These are phyloP conservation scores for Notiomystis cincta DNA, from an alignment of 2,113 vertebrate species.

Conservation along the genomic window DNA sequence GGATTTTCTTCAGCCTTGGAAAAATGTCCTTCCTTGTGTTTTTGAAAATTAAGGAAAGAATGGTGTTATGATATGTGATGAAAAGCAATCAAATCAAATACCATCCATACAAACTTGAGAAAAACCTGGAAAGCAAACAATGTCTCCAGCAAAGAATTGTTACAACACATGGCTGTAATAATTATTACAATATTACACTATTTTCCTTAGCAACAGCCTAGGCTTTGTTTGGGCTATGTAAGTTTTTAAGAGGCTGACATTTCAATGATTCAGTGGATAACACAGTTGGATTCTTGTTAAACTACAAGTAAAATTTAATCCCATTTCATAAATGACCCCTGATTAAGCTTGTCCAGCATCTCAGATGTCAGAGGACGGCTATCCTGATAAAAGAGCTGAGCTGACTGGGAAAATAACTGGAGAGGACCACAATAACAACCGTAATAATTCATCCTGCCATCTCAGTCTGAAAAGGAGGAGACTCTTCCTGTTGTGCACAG, in stretches of 20 bases:
- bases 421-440: background rate
- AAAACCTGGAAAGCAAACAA: slow-evolving; percentile 52
- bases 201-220: slow-evolving; percentile 63
- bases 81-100: slow-evolving; percentile 31
- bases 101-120: slow-evolving; percentile 26
- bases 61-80: background rate
- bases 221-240: slow-evolving; percentile 54
- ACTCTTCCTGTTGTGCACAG: background rate
- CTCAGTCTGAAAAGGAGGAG: background rate
- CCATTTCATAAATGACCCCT: slow-evolving; percentile 41
- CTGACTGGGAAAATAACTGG: background rate
- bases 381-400: background rate
- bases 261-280: slow-evolving; percentile 28
- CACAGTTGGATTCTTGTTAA: slow-evolving; percentile 22
- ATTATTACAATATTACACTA: slow-evolving; percentile 24
- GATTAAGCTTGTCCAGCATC: slow-evolving; percentile 8
- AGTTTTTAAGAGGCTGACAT: slow-evolving; percentile 52
- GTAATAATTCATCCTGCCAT: background rate
- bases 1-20: slow-evolving; percentile 21
- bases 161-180: background rate
- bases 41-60: slow-evolving; percentile 39
- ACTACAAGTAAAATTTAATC: slow-evolving; percentile 54
- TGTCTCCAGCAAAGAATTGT: slow-evolving; percentile 16
- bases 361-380: background rate
- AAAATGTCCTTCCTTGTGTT: background rate